Evolutionary conservation across 2,888 invertebrate species (phyloP).

Genomic region (Drosophila yooni): DNA sequence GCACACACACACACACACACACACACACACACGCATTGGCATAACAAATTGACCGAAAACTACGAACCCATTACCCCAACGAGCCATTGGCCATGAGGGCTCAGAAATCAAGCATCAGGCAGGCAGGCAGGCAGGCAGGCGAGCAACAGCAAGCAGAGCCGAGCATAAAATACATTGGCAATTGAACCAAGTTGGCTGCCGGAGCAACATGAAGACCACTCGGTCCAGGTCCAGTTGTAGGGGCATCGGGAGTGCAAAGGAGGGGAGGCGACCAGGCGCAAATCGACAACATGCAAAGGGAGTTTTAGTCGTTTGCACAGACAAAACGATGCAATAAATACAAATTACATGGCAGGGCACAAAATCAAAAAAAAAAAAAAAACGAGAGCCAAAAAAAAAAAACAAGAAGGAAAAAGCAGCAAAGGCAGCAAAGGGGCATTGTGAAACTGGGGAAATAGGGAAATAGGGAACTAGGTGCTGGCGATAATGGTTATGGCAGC

Average conservation of each 20-base stretch:
- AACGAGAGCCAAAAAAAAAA: slow-evolving; percentile 1
- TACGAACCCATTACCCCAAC: slow-evolving; percentile 77
- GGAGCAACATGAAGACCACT: slow-evolving; percentile 11
- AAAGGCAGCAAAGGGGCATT: slow-evolving; percentile 4
- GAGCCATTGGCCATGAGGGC: slow-evolving; percentile 56
- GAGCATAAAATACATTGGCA: slow-evolving; percentile 72
- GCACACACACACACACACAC: slow-evolving; percentile 11
- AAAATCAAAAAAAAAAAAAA: slow-evolving; percentile 56
- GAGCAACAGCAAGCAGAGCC: slow-evolving; percentile 41
- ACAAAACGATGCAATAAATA: slow-evolving; percentile 83
- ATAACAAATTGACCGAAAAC: slow-evolving; percentile 82
- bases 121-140: slow-evolving; percentile 32
- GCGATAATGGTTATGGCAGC: slow-evolving; percentile 74
- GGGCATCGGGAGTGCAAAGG: not conserved
- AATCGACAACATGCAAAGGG: slow-evolving; percentile 81
- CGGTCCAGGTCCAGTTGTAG: slow-evolving; percentile 3
- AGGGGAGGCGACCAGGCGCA: slow-evolving; percentile 20
- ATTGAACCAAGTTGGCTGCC: slow-evolving; percentile 26
- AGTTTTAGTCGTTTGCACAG: slow-evolving; percentile 80
- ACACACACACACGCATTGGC: slow-evolving; percentile 56
- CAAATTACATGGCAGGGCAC: slow-evolving; percentile 79
- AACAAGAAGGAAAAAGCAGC: slow-evolving; percentile 11
- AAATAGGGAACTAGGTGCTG: slow-evolving; percentile 68
- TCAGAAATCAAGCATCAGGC: slow-evolving; percentile 70
- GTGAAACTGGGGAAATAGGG: slow-evolving; percentile 1